Evolutionary conservation across 2,888 invertebrate genomes (phyloP).

Genomic region (Pristionchus mayeri): DNA sequence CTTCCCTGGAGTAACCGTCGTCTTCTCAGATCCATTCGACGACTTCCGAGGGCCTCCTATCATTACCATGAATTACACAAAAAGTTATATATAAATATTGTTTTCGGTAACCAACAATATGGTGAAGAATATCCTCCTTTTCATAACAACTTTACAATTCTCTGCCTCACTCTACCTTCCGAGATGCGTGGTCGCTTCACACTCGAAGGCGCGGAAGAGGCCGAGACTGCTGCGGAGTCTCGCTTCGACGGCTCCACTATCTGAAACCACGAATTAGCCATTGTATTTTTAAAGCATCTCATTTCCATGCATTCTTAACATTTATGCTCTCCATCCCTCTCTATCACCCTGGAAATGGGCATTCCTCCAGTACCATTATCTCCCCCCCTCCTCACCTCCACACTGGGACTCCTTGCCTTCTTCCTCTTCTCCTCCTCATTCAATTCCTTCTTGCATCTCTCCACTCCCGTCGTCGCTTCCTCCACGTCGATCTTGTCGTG

Average conservation of each 20-base stretch:
- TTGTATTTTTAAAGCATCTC: no score
- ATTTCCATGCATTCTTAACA: background rate
- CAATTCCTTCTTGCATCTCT: conserved; percentile 39
- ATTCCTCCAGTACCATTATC: background rate
- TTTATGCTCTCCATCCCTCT: no score
- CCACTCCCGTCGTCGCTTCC: background rate
- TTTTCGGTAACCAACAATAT: no score
- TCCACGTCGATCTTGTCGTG: conserved; percentile 38
- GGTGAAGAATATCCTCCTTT: no score
- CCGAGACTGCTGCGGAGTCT: background rate
- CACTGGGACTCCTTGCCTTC: background rate
- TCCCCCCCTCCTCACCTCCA: background rate
- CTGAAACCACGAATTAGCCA: background rate
- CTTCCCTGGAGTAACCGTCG: background rate
- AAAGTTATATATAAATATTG: background rate
- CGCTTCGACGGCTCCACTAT: background rate
- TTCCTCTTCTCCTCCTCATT: conserved; percentile 33
- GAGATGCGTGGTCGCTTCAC: conserved; percentile 30
- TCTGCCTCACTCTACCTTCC: background rate
- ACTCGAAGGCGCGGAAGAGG: background rate
- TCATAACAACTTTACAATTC: background rate
- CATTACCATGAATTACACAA: background rate
- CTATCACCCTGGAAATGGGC: background rate
- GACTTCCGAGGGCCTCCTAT: background rate
- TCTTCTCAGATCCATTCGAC: background rate